A percentile compares a stretch with the other conserved stretches of the same genome.
These are phyloP conservation scores for Caenorhabditis sp. DNA, from an alignment of 2,888 invertebrate genomes.

Conservation along the genomic window DNA sequence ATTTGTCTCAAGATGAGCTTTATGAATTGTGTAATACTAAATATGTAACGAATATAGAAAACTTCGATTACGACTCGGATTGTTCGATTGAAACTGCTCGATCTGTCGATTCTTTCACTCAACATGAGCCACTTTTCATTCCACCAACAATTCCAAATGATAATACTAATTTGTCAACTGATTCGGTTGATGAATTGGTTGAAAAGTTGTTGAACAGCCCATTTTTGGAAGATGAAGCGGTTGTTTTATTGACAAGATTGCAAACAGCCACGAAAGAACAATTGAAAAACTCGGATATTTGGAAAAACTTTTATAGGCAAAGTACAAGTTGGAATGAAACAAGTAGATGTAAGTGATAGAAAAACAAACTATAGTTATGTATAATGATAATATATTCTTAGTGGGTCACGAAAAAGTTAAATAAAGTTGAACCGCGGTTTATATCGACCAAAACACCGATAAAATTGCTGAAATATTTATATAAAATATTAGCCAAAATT, in stretches of 20 bases:
- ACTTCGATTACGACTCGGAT: not conserved
- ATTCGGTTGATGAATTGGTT: not conserved
- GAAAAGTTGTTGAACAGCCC: not conserved
- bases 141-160: not conserved
- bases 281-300: not conserved
- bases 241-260: not conserved
- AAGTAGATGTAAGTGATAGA: not conserved
- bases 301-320: not conserved
- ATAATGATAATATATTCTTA: too few species aligned
- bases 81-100: not conserved
- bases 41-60: constrained; percentile 2
- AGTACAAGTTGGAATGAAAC: not conserved
- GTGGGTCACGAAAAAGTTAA: too few species aligned
- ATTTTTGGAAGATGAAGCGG: not conserved
- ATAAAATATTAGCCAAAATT: too few species aligned
- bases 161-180: not conserved
- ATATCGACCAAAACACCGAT: too few species aligned
- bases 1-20: not conserved
- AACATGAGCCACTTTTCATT: not conserved
- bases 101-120: not conserved
- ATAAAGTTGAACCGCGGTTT: too few species aligned
- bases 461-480: too few species aligned
- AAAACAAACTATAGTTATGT: too few species aligned
- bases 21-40: constrained; percentile 3
- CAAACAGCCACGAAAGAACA: not conserved